Conservation (phyloP, 2,888 invertebrate species). For the Mimumesa dahlbomi region DNA sequence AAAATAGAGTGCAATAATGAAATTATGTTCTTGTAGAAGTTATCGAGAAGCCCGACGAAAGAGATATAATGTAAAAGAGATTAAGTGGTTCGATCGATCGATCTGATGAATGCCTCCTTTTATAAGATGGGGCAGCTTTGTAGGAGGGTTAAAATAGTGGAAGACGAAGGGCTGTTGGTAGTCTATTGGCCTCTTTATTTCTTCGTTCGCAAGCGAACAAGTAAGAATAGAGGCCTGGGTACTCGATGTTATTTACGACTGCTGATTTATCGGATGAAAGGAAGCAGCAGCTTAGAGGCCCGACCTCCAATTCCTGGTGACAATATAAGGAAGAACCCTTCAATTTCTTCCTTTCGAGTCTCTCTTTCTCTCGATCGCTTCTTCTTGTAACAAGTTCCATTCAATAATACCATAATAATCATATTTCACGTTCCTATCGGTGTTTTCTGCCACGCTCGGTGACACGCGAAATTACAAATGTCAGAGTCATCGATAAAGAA, state of each 20-base stretch:
- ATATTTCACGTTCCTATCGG: neutral
- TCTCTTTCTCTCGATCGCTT: conserved; percentile 19
- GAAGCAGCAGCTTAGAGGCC: conserved; percentile 73
- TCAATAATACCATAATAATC: conserved; percentile 15
- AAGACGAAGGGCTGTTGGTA: conserved; percentile 72
- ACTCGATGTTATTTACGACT: conserved; percentile 78
- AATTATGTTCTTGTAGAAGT: too few relatives aligned
- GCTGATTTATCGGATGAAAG: conserved; percentile 78
- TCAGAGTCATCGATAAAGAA: conserved; percentile 32
- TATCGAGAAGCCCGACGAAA: too few relatives aligned
- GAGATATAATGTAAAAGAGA: conserved; percentile 19
- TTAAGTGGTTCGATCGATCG: conserved; percentile 48
- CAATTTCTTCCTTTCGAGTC: conserved; percentile 32
- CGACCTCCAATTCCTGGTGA: conserved; percentile 69
- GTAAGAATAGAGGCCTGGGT: conserved; percentile 66
- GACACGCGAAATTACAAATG: neutral
- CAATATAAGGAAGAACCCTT: conserved; percentile 70
- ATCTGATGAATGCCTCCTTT: conserved; percentile 35
- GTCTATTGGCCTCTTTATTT: conserved; percentile 76
- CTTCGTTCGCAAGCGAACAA: conserved; percentile 67
- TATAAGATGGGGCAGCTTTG: conserved; percentile 25
- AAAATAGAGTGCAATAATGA: too few relatives aligned
- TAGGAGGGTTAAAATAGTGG: conserved; percentile 50
- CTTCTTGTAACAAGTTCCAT: conserved; percentile 11
- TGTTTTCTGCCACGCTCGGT: neutral